Evolutionary conservation across 2,888 invertebrate genomes (phyloP), one percentile per base, ranked within the genome.

Genomic region (Pheosia gnoma): DNA sequence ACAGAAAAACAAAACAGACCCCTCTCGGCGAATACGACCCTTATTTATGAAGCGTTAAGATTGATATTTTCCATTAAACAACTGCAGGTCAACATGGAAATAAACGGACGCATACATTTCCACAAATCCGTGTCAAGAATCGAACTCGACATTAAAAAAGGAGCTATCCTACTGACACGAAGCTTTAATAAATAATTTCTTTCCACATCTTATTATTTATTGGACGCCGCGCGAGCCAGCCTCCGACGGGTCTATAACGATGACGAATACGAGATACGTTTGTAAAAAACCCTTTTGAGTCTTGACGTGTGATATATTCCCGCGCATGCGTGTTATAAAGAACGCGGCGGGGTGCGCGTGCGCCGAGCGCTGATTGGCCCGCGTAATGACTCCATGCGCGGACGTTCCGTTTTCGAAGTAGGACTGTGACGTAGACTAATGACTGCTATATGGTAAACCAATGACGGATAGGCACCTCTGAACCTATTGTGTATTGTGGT

Each of bases 251-350:
- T 71, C 72, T 79, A 74, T 89, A 92, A 92, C 92, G 92, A 93
- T 93, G 93, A 93, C 92, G 93, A 91, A 93, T 93, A 90, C 83
- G 84, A 89, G 91, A 91, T 91, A 87, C 85, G 88, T 89, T 88
- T 85, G 88, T 89, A 87, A 89, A 88, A 87, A 87, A 85, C 83
- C 85, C 86, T 87, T 91, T 89, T 84, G 83, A 83, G 84, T 77
- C 77, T 81, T 89, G 91, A 91, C 91, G 88, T 79, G 87, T 90
- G 91, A 93, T 90, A 91, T 92, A 93, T 93, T 83, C 85, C 79
- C 74, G 87, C 82, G 88, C 85, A 76, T 75, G 86, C 85, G 86
- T 82, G 84, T 80, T 84, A 90, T 92, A 91, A 93, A 91, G 86
- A 84, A 89, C 92, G 77, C 91, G 83, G 85, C 91, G 87, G 91